A percentile compares a stretch with the other conserved stretches of the same genome.
These are phyloP conservation scores for Rhopalosiphum nymphaeae DNA, from an alignment of 2,888 invertebrate genomes.

Conservation along the genomic window DNA sequence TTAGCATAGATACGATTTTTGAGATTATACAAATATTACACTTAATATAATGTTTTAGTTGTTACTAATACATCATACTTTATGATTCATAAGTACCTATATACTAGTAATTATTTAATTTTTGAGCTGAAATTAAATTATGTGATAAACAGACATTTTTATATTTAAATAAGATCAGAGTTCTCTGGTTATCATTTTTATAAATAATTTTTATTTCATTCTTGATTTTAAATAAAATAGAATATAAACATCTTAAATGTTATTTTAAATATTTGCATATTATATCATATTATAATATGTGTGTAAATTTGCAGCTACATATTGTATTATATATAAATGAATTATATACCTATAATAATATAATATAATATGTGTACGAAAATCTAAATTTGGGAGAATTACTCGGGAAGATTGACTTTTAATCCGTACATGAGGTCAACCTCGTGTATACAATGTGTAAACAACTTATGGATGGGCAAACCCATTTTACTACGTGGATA, in stretches of 20 bases:
- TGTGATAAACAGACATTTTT: no score
- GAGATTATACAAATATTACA: background rate
- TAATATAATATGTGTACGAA: no score
- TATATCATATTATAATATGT: background rate
- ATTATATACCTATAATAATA: background rate
- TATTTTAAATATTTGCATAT: background rate
- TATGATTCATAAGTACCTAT: no score
- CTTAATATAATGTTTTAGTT: background rate
- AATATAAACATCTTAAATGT: background rate
- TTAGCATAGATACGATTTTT: background rate
- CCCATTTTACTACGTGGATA: background rate
- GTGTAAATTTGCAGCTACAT: background rate
- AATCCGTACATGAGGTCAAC: background rate
- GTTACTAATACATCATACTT: background rate
- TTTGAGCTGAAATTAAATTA: no score
- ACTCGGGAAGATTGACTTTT: background rate
- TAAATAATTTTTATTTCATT: background rate
- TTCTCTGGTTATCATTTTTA: no score
- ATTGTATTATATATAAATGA: no score
- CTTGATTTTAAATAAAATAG: background rate
- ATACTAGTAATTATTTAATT: no score
- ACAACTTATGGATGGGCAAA: background rate
- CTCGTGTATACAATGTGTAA: background rate
- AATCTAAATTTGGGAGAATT: background rate
- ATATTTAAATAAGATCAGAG: no score